Evolutionary conservation across 2,113 vertebrate genomes (phyloP).

Genomic region (Caloenas nicobarica): DNA sequence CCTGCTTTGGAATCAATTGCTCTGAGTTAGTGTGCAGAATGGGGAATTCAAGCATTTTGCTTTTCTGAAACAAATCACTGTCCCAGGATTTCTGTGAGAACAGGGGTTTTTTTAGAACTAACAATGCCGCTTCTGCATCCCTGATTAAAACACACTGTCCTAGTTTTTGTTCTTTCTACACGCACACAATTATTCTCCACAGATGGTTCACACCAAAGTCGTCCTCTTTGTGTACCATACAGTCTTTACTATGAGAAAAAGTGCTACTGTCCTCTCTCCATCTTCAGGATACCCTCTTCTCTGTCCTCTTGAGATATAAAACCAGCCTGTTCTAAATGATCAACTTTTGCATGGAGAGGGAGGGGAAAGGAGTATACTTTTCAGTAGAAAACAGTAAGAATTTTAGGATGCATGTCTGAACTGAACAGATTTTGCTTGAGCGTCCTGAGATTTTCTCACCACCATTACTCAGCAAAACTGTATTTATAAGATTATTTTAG

Average conservation of each 20-base stretch:
- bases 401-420: not conserved
- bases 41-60: not conserved
- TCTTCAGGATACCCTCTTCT: not conserved
- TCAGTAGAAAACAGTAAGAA: not conserved
- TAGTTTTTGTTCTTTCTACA: not conserved
- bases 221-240: not conserved
- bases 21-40: not conserved
- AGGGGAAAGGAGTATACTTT: not conserved
- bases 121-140: not conserved
- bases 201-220: not conserved
- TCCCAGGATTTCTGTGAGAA: not conserved
- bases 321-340: not conserved
- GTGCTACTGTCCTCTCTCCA: not conserved
- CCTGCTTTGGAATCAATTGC: not conserved
- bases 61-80: not conserved
- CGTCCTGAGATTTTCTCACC: slow-evolving; percentile 1
- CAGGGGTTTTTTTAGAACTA: not conserved
- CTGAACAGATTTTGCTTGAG: not conserved
- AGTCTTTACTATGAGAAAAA: not conserved
- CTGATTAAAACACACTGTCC: not conserved
- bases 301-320: not conserved
- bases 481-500: slow-evolving; percentile 50
- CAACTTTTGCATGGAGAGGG: not conserved
- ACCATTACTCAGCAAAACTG: not conserved
- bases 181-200: not conserved